A percentile compares a stretch with the other conserved stretches of the same genome.
These are phyloP conservation scores for Oncorhynchus kisutch DNA, from an alignment of 2,113 vertebrate species.

Conservation along the genomic window DNA sequence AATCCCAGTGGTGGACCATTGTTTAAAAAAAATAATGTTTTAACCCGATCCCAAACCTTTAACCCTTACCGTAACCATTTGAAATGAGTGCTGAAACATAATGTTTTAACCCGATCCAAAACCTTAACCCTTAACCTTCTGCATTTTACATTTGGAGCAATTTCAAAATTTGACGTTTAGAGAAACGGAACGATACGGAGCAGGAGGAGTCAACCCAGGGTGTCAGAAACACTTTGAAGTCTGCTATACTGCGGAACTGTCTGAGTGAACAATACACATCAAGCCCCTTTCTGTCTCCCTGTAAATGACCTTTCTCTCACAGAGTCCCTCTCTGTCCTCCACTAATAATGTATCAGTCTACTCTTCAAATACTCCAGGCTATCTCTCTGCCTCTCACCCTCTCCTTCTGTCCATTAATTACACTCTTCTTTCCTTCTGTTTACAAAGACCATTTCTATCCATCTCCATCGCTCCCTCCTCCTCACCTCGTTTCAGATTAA, in stretches of 20 bases:
- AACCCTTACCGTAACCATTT: no score
- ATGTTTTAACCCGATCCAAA: no score
- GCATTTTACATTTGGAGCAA: no score
- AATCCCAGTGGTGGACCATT: no score
- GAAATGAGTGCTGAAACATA: no score
- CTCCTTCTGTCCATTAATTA: background rate
- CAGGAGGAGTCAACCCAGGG: no score
- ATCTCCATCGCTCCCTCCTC: background rate
- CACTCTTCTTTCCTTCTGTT: background rate
- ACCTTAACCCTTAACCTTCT: no score
- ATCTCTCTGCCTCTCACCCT: background rate
- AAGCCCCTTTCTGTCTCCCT: conserved; percentile 20
- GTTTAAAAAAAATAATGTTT: no score
- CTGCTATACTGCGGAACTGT: conserved; percentile 15
- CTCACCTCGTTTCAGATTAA: background rate
- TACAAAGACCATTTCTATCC: background rate
- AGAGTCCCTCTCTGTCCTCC: background rate
- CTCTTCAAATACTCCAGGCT: background rate
- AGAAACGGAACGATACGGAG: no score
- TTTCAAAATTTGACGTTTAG: no score
- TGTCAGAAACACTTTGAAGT: background rate
- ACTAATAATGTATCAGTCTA: background rate
- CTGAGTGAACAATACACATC: conserved; percentile 32
- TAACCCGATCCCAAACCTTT: no score
- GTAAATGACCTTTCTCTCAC: background rate